Evolutionary conservation across 2,888 invertebrate genomes (phyloP), one percentile per base, ranked within the genome.

Genomic region (Drosophila melanosoma): DNA sequence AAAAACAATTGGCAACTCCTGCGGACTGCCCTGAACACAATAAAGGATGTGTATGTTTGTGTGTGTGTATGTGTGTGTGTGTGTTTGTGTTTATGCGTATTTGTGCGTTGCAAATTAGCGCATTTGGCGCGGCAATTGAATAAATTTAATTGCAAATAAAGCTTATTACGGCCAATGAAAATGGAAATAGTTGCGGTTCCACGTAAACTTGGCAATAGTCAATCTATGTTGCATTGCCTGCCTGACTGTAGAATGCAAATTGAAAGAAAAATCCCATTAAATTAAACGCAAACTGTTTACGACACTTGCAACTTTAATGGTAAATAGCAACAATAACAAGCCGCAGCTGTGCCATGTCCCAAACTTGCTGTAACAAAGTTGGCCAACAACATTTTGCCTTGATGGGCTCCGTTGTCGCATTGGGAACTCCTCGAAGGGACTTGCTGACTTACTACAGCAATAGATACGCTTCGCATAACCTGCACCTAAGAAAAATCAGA

Each of bases 241-340:
- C 35, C 35, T 40, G 71, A 38, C 36, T 53, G 82, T 69, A 58
- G 70, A 66, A 80, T 76, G 74, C 67, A 81, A 81, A 81, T 81
- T 69, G 80, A 59, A 76, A 74, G 70, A 42, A 69, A 58, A 74
- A 70, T 49, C 60, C 49, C 74, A 66, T 70, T 61, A 53, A 67
- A 76, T 53, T 71, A 66, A 42, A 84, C 82, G 52, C 84, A 68
- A 75, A 88, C 86, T 83, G 88, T 83, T 83, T 88, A 69, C 87
- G 81, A 78, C 70, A 57, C 60, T 51, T 54, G 58, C 67, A 72
- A 89, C 85, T 87, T 87, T 87, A 74, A 85, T 81, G 85, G 90
- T 86, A 87, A 89, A 86, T 81, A 86, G 80, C 83, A 86, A 86
- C 81, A 89, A 82, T 76, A 87, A 80, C 80, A 89, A 89, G 81